Base-by-base conservation (phyloP, 2,888 invertebrate genomes). In the Schizotus pectinicornis region DNA sequence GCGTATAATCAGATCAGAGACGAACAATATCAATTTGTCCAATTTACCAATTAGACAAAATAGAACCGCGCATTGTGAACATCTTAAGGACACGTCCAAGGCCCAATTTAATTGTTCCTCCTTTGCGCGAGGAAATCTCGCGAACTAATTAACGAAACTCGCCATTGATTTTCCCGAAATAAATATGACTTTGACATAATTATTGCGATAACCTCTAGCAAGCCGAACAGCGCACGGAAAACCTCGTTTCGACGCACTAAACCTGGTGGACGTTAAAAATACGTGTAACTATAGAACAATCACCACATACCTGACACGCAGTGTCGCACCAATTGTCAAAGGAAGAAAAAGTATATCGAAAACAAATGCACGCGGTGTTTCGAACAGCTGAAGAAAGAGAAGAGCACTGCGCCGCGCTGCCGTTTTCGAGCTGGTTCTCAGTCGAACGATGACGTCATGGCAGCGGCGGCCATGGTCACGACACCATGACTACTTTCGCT, bases 181-280 rank as follows among this genome's bases (percentile, higher is more conserved):
- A 56, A 51, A 51, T 31, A 56, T 56, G 56, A 56, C 51, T 56
- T 45, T 56, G 56, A 56, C 56, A 56, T 37, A 35, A 6, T 22
- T 22, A 22, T 51, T 51, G 34, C 47, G 56, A 56, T 56, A 56
- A 56, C 56, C 56, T 56, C 33, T 30, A 49, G 32, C n/a, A 41
- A 38, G 36, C n/a, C n/a, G n/a, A n/a, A 43, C n/a, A 22, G 36
- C 42, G 31, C 22, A 39, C 33, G 12, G 22, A 22, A 22, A 35
- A 50, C 46, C 9, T 31, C 30, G 36, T 14, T 39, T 14, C 13
- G 14, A 39, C 41, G 33, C 42, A 30, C 37, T 41, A 50, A 14
- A 41, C 8, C 9, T 22, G 14, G 1, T 11, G 11, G 9, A 30
- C n/a, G n/a, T n/a, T 3, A 7, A 22, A 30, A 42, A 14, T 9